Conservation (phyloP, 1,140 invertebrate genomes). For the Lutraria rhynchaena region DNA sequence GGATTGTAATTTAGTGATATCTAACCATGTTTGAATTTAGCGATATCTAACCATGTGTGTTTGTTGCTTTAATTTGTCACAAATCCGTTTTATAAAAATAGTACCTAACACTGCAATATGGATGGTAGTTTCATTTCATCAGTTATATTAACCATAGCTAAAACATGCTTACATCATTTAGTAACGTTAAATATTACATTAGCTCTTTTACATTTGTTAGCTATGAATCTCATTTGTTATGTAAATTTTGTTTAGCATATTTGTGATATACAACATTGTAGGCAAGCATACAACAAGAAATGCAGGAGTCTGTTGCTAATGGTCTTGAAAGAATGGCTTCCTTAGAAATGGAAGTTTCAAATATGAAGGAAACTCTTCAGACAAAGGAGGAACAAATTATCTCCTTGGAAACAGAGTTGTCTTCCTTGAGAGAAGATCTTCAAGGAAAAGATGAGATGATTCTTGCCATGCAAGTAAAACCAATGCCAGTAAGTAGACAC, state of each 20-base stretch:
- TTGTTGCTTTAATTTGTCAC: no score
- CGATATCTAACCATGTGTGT: no score
- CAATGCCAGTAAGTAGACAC: slow-evolving; percentile 17
- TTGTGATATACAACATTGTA: slow-evolving; percentile 24
- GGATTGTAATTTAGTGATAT: no score
- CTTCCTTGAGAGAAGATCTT: slow-evolving; percentile 56
- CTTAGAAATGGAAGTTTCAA: slow-evolving; percentile 62
- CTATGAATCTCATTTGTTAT: not conserved
- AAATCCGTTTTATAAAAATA: no score
- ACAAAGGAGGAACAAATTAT: slow-evolving; percentile 59
- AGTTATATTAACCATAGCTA: no score
- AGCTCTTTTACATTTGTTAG: no score
- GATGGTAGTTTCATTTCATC: no score
- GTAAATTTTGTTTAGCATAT: not conserved
- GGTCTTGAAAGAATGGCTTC: slow-evolving; percentile 57
- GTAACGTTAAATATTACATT: no score
- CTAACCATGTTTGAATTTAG: no score
- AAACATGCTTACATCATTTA: no score
- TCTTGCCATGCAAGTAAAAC: slow-evolving; percentile 31
- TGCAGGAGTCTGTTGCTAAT: slow-evolving; percentile 70
- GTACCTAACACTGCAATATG: no score
- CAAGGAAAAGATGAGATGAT: slow-evolving; percentile 46
- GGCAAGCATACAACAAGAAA: slow-evolving; percentile 76
- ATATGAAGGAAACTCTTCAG: slow-evolving; percentile 59
- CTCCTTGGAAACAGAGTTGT: slow-evolving; percentile 29